Percentiles rank a stretch among this genome's conserved stretches.
These are phyloP conservation scores for Ctenomys sociabilis DNA, from an alignment of 2,113 vertebrate genomes.

Conservation along the genomic window DNA sequence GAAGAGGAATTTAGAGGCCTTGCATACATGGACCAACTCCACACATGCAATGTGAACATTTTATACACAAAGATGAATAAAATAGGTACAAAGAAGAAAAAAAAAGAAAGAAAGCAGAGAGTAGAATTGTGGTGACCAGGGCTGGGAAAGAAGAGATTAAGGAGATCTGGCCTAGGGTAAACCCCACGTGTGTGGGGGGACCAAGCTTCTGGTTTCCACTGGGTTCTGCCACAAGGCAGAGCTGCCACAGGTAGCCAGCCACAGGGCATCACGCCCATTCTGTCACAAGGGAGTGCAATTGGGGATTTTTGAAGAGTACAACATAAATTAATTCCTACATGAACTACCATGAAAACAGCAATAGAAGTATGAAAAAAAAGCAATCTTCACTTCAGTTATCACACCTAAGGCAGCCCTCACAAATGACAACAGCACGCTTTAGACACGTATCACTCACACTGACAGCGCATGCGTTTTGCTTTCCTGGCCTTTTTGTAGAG, in stretches of 20 bases:
- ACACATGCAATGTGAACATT: not conserved
- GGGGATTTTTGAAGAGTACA: slow-evolving; percentile 76
- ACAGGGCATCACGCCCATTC: too few species aligned
- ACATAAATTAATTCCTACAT: too few species aligned
- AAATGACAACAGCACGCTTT: too few species aligned
- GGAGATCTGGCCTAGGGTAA: not conserved
- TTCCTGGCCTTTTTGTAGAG: not conserved
- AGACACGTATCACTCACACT: too few species aligned
- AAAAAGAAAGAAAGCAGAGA: not conserved
- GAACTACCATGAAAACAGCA: too few species aligned
- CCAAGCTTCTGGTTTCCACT: not conserved
- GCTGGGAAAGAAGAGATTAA: not conserved
- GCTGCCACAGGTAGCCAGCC: too few species aligned
- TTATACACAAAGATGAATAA: not conserved
- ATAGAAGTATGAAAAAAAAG: too few species aligned
- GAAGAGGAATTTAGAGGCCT: not conserved
- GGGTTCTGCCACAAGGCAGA: not conserved
- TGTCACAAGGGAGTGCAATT: too few species aligned
- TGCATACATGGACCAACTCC: not conserved
- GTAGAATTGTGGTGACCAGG: not conserved
- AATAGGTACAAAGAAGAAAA: not conserved
- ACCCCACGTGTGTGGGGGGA: too few species aligned
- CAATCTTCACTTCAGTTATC: too few species aligned
- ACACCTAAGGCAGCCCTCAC: too few species aligned
- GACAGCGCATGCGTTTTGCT: too few species aligned